A percentile compares a stretch with the other conserved stretches of the same genome.
Conservation (phyloP, 2,888 invertebrate species). For the Idaea biselata region DNA sequence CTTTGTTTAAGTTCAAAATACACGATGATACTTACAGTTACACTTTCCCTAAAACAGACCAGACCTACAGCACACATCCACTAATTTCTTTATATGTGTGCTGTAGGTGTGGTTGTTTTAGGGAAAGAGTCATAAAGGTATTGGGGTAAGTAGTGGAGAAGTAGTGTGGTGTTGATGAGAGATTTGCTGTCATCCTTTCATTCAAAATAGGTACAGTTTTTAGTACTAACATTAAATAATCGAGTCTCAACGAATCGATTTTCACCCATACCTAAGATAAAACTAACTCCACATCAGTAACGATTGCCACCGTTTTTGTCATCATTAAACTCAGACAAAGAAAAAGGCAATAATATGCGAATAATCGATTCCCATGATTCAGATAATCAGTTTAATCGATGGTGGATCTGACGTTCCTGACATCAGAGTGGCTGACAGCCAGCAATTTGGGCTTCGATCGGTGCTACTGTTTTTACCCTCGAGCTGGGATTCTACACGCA, state of each 20-base stretch:
- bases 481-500: conserved; percentile 57
- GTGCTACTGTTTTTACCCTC: conserved; percentile 55
- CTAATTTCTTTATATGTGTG: no score
- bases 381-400: conserved; percentile 40
- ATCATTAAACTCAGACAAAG: conserved; percentile 12
- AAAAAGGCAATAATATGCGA: conserved; percentile 11
- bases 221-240: conserved; percentile 1
- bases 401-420: conserved; percentile 35
- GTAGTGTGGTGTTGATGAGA: no score
- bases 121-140: no score
- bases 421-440: conserved; percentile 49
- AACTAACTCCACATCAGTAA: conserved; percentile 3
- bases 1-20: no score
- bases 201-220: background rate
- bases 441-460: conserved; percentile 54
- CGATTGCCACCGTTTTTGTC: conserved; percentile 4
- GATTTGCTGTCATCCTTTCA: no score
- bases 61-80: no score
- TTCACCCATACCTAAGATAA: background rate
- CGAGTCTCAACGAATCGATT: background rate
- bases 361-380: conserved; percentile 65
- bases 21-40: no score
- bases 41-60: no score
- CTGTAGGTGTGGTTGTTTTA: no score
- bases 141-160: no score